Evolutionary conservation across 1,140 invertebrate species (phyloP), one percentile per base, ranked within the genome.

Genomic region (Bombus superbus): DNA sequence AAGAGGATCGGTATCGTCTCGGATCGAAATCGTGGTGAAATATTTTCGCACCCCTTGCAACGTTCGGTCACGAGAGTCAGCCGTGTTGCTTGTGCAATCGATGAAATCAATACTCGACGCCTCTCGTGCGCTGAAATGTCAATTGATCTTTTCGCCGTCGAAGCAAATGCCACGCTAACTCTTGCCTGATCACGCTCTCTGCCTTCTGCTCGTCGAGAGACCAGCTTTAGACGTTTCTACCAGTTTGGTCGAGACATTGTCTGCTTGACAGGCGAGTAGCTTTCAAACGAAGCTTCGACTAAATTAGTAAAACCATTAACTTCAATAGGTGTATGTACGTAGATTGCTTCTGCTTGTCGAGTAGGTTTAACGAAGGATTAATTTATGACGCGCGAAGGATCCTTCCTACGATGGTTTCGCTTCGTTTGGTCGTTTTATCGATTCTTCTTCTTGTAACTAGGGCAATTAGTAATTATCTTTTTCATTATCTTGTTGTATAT

Each of bases 91-190:
- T 87, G 88, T 76, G 79, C 82, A 90, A 90, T 90, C 88, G 86
- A 90, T 90, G 88, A 90, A 90, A 90, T 80, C 89, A 81, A 90
- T 90, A 85, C 87, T 64, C 87, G 84, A 83, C 75, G 87, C 78
- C 69, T 85, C 85, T 40, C 73, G 35, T 10, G 64, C 57, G 35
- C 73, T 80, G 71, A 90, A 90, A 90, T 90, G 89, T 90, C 89
- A 90, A 90, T 90, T 76, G 89, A 90, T 90, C 88, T 82, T 72
- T 84, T 80, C 59, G 35, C 75, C 53, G 28, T 11, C 10, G 62
- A 71, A 72, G 76, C 85, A 90, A 90, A 90, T 90, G 86, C 82
- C 88, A 82, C 42, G 47, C 81, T 80, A 64, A 66, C 68, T 64
- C 68, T 74, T 83, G 69, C 72, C 42, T 72, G 42, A 44, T 35